These are phyloP conservation scores for Porites lobata DNA, from an alignment of 92 coral and sea anemone genomes.

Conservation along the genomic window DNA sequence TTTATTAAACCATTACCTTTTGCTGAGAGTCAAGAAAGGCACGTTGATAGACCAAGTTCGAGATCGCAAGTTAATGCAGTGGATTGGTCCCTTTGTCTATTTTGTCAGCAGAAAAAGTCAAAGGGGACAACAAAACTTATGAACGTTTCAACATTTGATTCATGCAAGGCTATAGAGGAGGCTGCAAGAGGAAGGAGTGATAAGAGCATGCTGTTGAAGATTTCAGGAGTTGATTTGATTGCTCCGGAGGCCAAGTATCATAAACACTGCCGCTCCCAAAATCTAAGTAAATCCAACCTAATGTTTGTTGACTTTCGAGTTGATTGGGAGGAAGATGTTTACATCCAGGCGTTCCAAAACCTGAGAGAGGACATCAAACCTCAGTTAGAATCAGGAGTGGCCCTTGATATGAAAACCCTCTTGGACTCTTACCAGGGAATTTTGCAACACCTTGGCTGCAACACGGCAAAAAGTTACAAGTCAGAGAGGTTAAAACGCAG, in stretches of 20 bases:
- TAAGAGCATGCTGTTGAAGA: constrained; percentile 10
- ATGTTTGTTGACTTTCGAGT: constrained; percentile 9
- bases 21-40: not conserved
- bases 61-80: too few species aligned
- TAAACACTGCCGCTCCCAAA: constrained; percentile 39
- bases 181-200: constrained; percentile 50
- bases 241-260: constrained; percentile 49
- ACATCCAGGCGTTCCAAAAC: constrained; percentile 40
- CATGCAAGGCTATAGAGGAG: constrained; percentile 39
- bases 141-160: constrained; percentile 40
- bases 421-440: constrained; percentile 19
- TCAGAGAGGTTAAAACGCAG: too few species aligned
- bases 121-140: constrained; percentile 9
- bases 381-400: too few species aligned
- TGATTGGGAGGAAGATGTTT: constrained; percentile 33
- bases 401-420: constrained; percentile 44
- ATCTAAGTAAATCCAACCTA: constrained; percentile 14
- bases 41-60: too few species aligned
- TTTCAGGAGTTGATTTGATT: constrained; percentile 48
- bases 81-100: too few species aligned
- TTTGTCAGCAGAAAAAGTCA: constrained; percentile 41
- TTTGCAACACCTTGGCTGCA: constrained; percentile 38
- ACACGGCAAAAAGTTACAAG: not conserved
- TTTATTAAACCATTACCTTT: too few species aligned
- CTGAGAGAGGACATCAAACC: constrained; percentile 14